Evolutionary conservation across 1,140 invertebrate species (phyloP), one percentile per base, ranked within the genome.

Genomic region (Brachionus plicatilis): DNA sequence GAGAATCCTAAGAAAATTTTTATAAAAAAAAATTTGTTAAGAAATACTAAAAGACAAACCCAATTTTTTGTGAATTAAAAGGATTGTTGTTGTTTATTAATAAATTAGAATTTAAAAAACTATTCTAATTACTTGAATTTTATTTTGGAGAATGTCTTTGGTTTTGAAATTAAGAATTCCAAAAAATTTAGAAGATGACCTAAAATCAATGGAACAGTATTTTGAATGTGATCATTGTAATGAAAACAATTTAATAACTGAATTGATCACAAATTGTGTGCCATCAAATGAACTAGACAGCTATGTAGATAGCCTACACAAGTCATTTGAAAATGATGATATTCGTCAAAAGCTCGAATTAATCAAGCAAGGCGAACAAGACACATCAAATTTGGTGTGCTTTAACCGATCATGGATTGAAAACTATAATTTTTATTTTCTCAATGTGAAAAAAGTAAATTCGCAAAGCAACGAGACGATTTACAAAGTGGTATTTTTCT

Each of bases 371-470:
- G 68, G 68, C 20, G 68, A 72, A 43, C 68, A 72, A 72, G 68
- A 72, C n/a, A 72, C 68, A 41, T 72, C 68, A 43, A 72, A 72
- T 43, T 2, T 72, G n/a, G 68, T 17, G n/a, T 72, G 68, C 6
- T 72, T 72, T 20, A 72, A 72, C 17, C 68, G 37, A 17, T 43
- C 68, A 43, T 72, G 68, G 68, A 41, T 72, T 6, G 68, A 72
- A 43, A 72, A 72, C 17, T 72, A 72, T 7, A 72, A 72, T 43
- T 72, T 72, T 43, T 72, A 72, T 43, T 72, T 17, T 72, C 43
- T 72, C 20, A 72, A 72, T 72, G 68, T 72, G n/a, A 72, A 72
- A 72, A 72, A 43, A 72, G 17, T 20, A 9, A 37, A 43, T 17
- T 9, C 4, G 0, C 33, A 72, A 41, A 72, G 17, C 43, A 43